Conservation (phyloP, 2,113 vertebrate genomes). For the Notarius lentiginosus region DNA sequence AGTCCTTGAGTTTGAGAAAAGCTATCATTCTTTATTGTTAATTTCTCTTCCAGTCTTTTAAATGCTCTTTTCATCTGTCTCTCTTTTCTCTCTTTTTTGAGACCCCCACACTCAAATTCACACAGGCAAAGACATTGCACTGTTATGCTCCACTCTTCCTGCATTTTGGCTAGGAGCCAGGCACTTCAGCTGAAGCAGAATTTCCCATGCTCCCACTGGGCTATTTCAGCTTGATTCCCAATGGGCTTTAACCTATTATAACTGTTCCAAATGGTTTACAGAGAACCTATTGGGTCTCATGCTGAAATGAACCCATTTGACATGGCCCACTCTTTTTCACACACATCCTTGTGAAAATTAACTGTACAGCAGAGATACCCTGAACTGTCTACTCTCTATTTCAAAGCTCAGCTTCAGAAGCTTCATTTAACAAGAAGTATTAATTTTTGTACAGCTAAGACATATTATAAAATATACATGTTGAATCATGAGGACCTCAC, state of each 20-base stretch:
- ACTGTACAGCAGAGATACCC: constrained; percentile 21
- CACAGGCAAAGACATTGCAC: constrained; percentile 19
- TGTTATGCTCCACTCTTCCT: constrained; percentile 39
- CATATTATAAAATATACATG: not conserved
- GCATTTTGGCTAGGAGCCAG: constrained; percentile 69
- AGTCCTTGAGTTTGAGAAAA: not conserved
- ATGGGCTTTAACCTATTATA: constrained; percentile 74
- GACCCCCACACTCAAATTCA: constrained; percentile 12
- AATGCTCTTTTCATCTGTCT: not conserved
- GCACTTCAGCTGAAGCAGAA: constrained; percentile 70
- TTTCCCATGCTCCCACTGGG: constrained; percentile 76
- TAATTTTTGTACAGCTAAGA: not conserved
- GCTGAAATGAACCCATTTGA: not conserved
- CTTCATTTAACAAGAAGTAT: not conserved
- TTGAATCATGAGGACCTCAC: not conserved
- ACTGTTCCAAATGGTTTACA: constrained; percentile 69
- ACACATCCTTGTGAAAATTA: constrained; percentile 41
- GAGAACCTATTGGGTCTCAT: not conserved
- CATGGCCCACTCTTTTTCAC: constrained; percentile 45
- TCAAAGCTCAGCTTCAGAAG: constrained; percentile 21
- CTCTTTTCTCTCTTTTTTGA: constrained; percentile 52
- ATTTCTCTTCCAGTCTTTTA: constrained; percentile 2
- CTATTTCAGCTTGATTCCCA: constrained; percentile 76
- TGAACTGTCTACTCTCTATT: constrained; percentile 12
- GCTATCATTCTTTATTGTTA: not conserved